phyloP scores from a whole-genome alignment of 2,797 vertebrate species.

The Eupleurogrammus muticus region DNA sequence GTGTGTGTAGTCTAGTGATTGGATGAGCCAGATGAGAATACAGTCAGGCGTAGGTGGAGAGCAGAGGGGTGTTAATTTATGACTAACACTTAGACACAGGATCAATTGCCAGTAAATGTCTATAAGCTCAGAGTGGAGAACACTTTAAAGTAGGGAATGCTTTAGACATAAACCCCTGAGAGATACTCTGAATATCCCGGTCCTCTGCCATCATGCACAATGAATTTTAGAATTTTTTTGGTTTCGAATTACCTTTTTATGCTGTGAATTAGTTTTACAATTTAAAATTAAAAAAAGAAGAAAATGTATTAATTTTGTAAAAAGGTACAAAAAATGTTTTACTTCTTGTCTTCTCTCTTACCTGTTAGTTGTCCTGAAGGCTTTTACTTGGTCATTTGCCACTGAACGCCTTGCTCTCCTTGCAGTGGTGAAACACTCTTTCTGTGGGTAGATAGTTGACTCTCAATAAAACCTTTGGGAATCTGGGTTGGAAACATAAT shows the following conservation, averaged over 20 bases:
- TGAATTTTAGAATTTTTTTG: slow-evolving; percentile 9
- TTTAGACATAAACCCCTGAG: slow-evolving; percentile 49
- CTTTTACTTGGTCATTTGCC: slow-evolving; percentile 6
- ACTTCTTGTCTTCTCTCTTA: background rate
- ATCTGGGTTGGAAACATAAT: slow-evolving; percentile 49
- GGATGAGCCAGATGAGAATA: slow-evolving; percentile 68
- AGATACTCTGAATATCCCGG: slow-evolving; percentile 30
- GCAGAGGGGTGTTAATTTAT: slow-evolving; percentile 79
- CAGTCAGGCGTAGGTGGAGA: slow-evolving; percentile 56
- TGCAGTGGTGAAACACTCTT: slow-evolving; percentile 20
- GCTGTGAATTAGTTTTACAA: background rate
- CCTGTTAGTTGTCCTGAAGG: slow-evolving; percentile 1
- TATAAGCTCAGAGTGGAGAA: slow-evolving; percentile 63
- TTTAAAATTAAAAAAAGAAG: slow-evolving; percentile 2
- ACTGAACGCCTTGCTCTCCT: slow-evolving; percentile 1
- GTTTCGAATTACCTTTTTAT: slow-evolving; percentile 10
- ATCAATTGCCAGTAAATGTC: slow-evolving; percentile 83
- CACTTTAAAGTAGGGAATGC: slow-evolving; percentile 51
- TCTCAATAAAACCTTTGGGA: slow-evolving; percentile 45
- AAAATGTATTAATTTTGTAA: slow-evolving; percentile 12
- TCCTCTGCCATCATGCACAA: slow-evolving; percentile 20
- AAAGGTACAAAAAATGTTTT: slow-evolving; percentile 9
- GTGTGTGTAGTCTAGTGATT: slow-evolving; percentile 41
- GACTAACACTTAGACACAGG: slow-evolving; percentile 80
- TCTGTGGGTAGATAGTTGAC: slow-evolving; percentile 37